Evolutionary conservation across 2,797 vertebrate species (phyloP), one percentile per base, ranked within the genome.

Genomic region (Gastrophryne carolinensis): DNA sequence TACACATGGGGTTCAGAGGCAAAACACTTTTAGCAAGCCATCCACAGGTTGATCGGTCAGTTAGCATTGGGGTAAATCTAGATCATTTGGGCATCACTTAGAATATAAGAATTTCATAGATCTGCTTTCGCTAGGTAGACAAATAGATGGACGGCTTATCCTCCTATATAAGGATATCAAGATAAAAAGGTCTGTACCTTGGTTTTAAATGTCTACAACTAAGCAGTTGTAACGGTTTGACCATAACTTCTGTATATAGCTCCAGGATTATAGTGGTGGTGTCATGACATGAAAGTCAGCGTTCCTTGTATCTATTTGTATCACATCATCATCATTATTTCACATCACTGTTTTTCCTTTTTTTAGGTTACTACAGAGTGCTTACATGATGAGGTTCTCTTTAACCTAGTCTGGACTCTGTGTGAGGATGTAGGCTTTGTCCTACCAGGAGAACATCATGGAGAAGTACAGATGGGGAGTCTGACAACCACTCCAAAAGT

Each of bases 331-430:
- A n/a, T n/a, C n/a, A n/a, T n/a, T n/a, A n/a, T n/a, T n/a, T n/a
- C n/a, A n/a, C n/a, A n/a, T n/a, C n/a, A n/a, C n/a, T n/a, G n/a
- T n/a, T n/a, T n/a, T n/a, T n/a, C n/a, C n/a, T n/a, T n/a, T 37
- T 37, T 37, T n/a, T n/a, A 72, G 69, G 69, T 72, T 29, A 37
- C 69, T 17, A 10, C 10, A 2, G 69, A 72, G 23, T 72, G 69
- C 62, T 32, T 72, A 30, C 13, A 52, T 3, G 30, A 52, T 21
- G 57, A 62, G 10, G 57, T 62, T 26, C 69, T 72, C 8, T 6
- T 17, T 5, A 62, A 34, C 69, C 69, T 72, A 21, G 32, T 62
- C 4, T 72, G 69, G 69, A 8, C 62, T 2, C 30, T 62, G 24
- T 8, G 4, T 1, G 69, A 62, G 24, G 69, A 72, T 32, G 1